Base-by-base conservation (phyloP, 1,140 invertebrate genomes). In the Bradynema listronoti region DNA sequence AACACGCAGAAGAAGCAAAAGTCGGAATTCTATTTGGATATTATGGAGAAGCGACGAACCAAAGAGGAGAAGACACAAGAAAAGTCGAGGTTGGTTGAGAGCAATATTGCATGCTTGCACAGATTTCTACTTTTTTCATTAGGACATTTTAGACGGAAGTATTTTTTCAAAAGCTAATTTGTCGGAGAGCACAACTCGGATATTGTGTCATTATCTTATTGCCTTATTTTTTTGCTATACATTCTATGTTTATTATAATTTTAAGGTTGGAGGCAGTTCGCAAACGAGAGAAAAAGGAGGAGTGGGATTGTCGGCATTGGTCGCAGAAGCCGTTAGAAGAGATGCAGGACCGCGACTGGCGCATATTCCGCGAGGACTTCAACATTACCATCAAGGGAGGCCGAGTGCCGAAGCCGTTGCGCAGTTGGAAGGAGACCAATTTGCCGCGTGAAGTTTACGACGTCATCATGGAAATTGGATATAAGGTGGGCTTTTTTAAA, bases 291-390 rank as follows among this genome's bases (percentile, higher is more conserved):
- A 72, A 75, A 62, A 97, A 98, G 81, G 91, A 96, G 77, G 89
- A 91, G 76, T 97, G 90, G 88, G 94, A 98, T 81, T 93, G 98
- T 78, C 84, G 95, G 25, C 94, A 99, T 80, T 99, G 95, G 95
- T 88, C 87, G 16, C 91, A 98, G 70, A 99, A 99, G 80, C 84
- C 85, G 9, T 75, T 87, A 0, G 85, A 87, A 50, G 91, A 98
- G 81, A 99, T 99, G 95, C 92, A 88, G 7, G 93, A 99, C 78
- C 84, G 95, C 77, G 95, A 99, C 83, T 99, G 95, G 95, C 85
- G 95, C 78, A 99, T 99, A 71, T 99, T 99, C 76, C 85, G 93
- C 62, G 95, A 99, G 82, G 95, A 99, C 82, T 99, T 94, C 77
- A 99, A 94, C 77, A 98, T 99, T 45, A 89, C 90, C 3, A 92